Evolutionary conservation across 1,140 invertebrate genomes (phyloP).

Genomic region (Adelges cooleyi): DNA sequence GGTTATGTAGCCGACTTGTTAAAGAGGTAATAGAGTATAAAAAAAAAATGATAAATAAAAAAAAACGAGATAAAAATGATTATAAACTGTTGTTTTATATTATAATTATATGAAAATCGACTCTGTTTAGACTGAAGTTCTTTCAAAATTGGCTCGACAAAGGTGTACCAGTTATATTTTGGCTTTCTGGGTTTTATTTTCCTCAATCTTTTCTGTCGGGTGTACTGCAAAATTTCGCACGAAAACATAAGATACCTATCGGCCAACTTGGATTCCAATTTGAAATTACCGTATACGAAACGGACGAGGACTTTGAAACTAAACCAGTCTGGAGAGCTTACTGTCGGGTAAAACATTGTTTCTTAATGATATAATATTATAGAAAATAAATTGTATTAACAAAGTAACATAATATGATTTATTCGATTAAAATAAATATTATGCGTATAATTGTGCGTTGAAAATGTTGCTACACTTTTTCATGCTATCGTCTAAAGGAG

Average conservation of each 20-base stretch:
- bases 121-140: slow-evolving; percentile 55
- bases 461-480: too few species aligned
- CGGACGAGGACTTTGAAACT: neutral
- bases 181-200: slow-evolving; percentile 92
- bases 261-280: slow-evolving; percentile 76
- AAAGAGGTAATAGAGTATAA: too few species aligned
- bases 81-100: too few species aligned
- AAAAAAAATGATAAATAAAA: too few species aligned
- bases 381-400: too few species aligned
- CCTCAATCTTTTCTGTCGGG: slow-evolving; percentile 91
- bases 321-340: neutral
- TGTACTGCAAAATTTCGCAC: slow-evolving; percentile 80
- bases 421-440: too few species aligned
- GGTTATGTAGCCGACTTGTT: slow-evolving; percentile 78
- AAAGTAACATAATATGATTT: too few species aligned
- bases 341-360: slow-evolving; percentile 10
- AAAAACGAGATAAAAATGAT: too few species aligned
- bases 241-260: slow-evolving; percentile 69
- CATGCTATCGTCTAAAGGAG: too few species aligned
- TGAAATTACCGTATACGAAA: slow-evolving; percentile 46
- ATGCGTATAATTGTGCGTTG: too few species aligned
- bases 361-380: too few species aligned
- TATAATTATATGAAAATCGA: too few species aligned
- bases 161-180: slow-evolving; percentile 73
- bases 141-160: slow-evolving; percentile 78